Percentiles rank a stretch among this genome's conserved stretches.
phyloP scores from a whole-genome alignment of 2,113 vertebrate genomes.

The Phylloscopus whistleri region DNA sequence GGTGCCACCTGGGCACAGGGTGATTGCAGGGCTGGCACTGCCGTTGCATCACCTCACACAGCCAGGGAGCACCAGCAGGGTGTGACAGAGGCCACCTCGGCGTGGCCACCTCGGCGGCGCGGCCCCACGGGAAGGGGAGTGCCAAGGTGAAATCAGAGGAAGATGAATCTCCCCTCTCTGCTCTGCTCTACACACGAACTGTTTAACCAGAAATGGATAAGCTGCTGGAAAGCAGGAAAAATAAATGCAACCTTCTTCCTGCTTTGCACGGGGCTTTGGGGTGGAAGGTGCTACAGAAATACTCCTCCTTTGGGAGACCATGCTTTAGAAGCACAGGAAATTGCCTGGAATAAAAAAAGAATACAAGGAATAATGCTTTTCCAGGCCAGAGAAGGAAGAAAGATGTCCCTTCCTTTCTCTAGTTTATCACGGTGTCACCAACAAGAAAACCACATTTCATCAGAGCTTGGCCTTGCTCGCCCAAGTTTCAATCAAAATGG shows the following conservation, averaged over 20 bases:
- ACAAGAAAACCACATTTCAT: background rate
- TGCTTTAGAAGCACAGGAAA: conserved; percentile 7
- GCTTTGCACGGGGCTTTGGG: background rate
- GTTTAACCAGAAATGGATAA: background rate
- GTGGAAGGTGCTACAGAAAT: conserved; percentile 1
- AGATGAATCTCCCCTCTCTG: background rate
- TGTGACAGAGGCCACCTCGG: background rate
- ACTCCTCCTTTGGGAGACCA: background rate
- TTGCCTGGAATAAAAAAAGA: background rate
- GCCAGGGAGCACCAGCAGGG: background rate
- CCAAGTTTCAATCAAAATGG: background rate
- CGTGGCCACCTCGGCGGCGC: background rate
- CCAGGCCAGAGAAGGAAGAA: background rate
- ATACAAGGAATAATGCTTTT: background rate
- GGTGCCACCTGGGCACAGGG: background rate
- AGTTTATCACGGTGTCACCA: background rate
- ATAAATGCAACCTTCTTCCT: background rate
- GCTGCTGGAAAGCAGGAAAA: background rate
- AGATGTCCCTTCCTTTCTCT: background rate
- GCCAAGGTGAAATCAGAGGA: background rate
- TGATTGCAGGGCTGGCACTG: background rate
- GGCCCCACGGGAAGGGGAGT: background rate
- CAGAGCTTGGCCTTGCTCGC: background rate
- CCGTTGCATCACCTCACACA: background rate
- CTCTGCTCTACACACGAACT: background rate